Base-by-base conservation (phyloP, 2,113 vertebrate genomes). In the Labeo catla region DNA sequence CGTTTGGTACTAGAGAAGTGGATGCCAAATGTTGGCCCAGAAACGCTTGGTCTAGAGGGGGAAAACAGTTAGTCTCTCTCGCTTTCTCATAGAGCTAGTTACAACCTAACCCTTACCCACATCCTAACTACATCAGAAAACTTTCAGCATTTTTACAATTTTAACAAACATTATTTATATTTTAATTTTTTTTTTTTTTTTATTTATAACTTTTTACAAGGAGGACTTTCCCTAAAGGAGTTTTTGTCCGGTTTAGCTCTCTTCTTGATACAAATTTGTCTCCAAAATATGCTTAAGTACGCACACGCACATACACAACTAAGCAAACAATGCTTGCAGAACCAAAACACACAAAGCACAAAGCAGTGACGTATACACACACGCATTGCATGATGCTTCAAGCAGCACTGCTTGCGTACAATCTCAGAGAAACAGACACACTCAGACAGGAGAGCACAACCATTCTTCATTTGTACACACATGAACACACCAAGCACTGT, bases 271-370 rank as follows among this genome's bases (percentile, higher is more conserved):
- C 9, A 45, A 39, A 36, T 39, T 36, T 68, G 65, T 68, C 36
- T 16, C 70, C 16, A n/a, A 43, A 72, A 70, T 23, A 12, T 70
- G 6, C 12, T 70, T 16, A 39, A 70, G 13, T 10, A 66, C 4
- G 23, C n/a, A 66, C 19, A 74, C 21, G n/a, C 43, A 47, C n/a
- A 11, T 8, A 28, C 36, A 50, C 47, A 28, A 59, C 57, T n/a
- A n/a, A 61, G 57, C 19, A 19, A 78, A 78, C 76, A 79, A 79
- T 78, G 50, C 76, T 36, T 36, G 76, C 45, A 78, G 9, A 28
- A 54, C 57, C 57, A 61, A 61, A 39, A 61, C 4, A 2, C 9
- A 57, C 76, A 78, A 78, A 36, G 28, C 28, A 34, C 76, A 36
- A n/a, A 36, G 23, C 28, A 83, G 12, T 52, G 63, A 83, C 47